Evolutionary conservation across 2,113 vertebrate genomes (phyloP).

Genomic region (Oenanthe oenanthe): DNA sequence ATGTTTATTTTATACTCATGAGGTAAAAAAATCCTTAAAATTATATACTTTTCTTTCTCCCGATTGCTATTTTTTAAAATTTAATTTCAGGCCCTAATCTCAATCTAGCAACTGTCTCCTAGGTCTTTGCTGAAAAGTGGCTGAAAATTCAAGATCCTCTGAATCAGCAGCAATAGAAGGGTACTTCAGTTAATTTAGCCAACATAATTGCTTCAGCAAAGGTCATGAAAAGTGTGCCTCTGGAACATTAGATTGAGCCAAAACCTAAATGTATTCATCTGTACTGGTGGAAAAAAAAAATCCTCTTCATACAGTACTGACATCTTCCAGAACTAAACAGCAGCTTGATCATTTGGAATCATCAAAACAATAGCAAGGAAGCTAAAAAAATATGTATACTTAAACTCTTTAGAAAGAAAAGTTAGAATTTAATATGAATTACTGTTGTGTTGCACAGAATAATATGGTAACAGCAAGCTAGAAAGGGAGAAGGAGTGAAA

Average conservation of each 20-base stretch:
- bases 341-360: background rate
- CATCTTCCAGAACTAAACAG: background rate
- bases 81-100: background rate
- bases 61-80: background rate
- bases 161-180: background rate
- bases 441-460: background rate
- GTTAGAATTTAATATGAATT: background rate
- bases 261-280: background rate
- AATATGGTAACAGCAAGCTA: background rate
- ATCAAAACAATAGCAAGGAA: background rate
- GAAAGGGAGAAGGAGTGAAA: background rate
- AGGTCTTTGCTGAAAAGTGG: background rate
- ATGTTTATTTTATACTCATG: background rate
- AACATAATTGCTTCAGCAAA: background rate
- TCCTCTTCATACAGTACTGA: background rate
- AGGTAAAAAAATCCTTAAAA: background rate
- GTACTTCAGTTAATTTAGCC: slow-evolving; percentile 12
- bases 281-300: background rate
- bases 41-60: background rate
- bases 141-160: background rate
- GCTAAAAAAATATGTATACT: background rate
- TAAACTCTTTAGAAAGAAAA: background rate
- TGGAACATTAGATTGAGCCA: background rate
- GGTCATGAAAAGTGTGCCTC: background rate
- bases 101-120: background rate